Evolutionary conservation across 2,113 vertebrate species (phyloP).

Genomic region (Nesospiza acunhae): DNA sequence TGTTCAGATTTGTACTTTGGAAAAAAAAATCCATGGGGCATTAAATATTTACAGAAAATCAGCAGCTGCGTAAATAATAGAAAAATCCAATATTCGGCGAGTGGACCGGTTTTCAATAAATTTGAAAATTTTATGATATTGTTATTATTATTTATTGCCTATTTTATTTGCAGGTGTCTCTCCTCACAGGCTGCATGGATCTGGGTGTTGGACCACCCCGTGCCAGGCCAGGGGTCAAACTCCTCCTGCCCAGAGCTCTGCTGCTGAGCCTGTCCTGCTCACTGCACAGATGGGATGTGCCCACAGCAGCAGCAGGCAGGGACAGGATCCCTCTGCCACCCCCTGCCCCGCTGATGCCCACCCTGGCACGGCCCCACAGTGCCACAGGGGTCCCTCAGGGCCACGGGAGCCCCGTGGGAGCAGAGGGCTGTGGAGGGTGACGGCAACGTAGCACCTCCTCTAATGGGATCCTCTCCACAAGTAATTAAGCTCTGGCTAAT

Average conservation of each 20-base stretch:
- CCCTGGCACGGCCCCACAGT: fast-evolving
- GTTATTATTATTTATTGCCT: constrained; percentile 71
- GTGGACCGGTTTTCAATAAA: constrained; percentile 54
- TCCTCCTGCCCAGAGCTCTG: not conserved
- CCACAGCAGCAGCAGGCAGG: fast-evolving
- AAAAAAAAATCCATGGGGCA: constrained; percentile 65
- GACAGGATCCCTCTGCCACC: fast-evolving
- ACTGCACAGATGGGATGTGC: fast-evolving
- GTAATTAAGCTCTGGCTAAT: constrained; percentile 81
- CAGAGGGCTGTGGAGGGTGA: constrained; percentile 3
- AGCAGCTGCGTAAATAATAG: constrained; percentile 64
- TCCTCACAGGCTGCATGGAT: not conserved
- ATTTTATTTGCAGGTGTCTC: constrained; percentile 47
- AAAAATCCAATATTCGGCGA: constrained; percentile 43
- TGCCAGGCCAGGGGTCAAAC: not conserved
- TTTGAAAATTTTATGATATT: constrained; percentile 70
- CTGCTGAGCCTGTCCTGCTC: fast-evolving
- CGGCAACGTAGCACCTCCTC: not conserved
- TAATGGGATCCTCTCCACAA: constrained; percentile 74
- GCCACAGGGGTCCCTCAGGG: not conserved
- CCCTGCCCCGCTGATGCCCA: fast-evolving
- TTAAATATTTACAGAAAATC: constrained; percentile 70
- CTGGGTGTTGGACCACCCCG: not conserved
- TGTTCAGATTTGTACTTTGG: constrained; percentile 60
- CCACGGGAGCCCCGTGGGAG: not conserved